phyloP scores from a whole-genome alignment of 2,888 invertebrate species.

The Idaea aversata region DNA sequence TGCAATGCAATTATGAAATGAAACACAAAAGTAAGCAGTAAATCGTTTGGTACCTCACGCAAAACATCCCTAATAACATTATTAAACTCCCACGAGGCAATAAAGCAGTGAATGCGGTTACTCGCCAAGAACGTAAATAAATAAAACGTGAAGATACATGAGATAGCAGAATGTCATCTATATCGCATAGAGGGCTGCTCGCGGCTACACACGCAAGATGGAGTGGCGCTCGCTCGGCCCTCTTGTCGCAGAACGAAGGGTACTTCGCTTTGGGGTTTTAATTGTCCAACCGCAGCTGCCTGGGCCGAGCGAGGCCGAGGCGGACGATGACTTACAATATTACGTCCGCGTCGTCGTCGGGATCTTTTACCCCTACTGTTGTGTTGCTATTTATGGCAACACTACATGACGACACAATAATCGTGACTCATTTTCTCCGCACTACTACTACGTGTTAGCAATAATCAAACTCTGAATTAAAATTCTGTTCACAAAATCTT shows the following conservation, averaged over 20 bases:
- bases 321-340: constrained; percentile 43
- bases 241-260: constrained; percentile 50
- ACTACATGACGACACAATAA: constrained; percentile 51
- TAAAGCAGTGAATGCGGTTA: constrained; percentile 39
- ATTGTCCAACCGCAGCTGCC: constrained; percentile 50
- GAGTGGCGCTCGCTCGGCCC: constrained; percentile 45
- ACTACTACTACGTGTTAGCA: constrained; percentile 43
- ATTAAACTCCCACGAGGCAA: constrained; percentile 44
- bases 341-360: constrained; percentile 33
- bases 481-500: constrained; percentile 43
- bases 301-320: constrained; percentile 24
- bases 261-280: constrained; percentile 58
- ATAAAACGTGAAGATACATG: constrained; percentile 34
- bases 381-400: constrained; percentile 61
- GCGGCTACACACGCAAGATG: constrained; percentile 48
- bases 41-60: constrained; percentile 19
- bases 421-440: constrained; percentile 53
- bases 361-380: constrained; percentile 37
- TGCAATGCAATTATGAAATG: constrained; percentile 6
- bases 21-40: constrained; percentile 22
- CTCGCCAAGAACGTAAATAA: constrained; percentile 28
- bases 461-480: constrained; percentile 46
- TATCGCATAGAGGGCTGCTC: constrained; percentile 40
- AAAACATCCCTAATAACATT: constrained; percentile 35
- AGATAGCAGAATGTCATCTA: constrained; percentile 29